Evolutionary conservation across 2,113 vertebrate genomes (phyloP).

Genomic region (Thunnus thynnus): DNA sequence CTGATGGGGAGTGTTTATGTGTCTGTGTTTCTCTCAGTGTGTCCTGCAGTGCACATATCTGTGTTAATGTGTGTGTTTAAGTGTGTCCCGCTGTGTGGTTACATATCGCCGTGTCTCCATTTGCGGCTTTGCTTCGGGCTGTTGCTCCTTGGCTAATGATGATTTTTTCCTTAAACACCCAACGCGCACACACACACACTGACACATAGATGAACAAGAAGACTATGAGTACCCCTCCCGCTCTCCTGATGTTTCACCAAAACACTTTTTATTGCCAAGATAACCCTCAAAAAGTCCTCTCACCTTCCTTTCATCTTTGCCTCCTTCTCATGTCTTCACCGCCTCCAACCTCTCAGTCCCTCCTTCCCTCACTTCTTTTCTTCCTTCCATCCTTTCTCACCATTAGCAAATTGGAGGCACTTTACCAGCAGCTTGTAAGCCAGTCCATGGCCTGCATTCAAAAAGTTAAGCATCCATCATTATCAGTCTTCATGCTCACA

Average conservation of each 20-base stretch:
- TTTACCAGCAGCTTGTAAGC: constrained; percentile 54
- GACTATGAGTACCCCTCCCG: not conserved
- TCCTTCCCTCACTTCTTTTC: not conserved
- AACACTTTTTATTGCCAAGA: not conserved
- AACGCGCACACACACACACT: not conserved
- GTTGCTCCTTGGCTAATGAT: constrained; percentile 67
- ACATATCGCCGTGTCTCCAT: constrained; percentile 39
- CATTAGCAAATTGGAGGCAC: constrained; percentile 41
- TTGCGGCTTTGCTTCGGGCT: constrained; percentile 63
- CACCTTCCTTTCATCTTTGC: not conserved
- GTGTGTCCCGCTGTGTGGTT: constrained; percentile 32
- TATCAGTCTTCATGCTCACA: constrained; percentile 47
- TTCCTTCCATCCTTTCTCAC: constrained; percentile 15
- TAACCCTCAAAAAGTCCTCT: constrained; percentile 4
- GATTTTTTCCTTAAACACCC: constrained; percentile 43
- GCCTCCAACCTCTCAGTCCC: constrained; percentile 1
- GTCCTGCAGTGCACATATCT: constrained; percentile 57
- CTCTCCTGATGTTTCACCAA: not conserved
- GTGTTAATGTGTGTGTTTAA: constrained; percentile 58
- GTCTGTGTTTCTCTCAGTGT: constrained; percentile 42
- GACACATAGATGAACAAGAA: not conserved
- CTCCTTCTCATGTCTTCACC: not conserved
- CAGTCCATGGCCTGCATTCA: constrained; percentile 24
- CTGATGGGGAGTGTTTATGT: constrained; percentile 66
- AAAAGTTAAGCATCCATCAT: constrained; percentile 44